phyloP scores from a whole-genome alignment of 1,140 invertebrate species.

The Halesus radiatus region DNA sequence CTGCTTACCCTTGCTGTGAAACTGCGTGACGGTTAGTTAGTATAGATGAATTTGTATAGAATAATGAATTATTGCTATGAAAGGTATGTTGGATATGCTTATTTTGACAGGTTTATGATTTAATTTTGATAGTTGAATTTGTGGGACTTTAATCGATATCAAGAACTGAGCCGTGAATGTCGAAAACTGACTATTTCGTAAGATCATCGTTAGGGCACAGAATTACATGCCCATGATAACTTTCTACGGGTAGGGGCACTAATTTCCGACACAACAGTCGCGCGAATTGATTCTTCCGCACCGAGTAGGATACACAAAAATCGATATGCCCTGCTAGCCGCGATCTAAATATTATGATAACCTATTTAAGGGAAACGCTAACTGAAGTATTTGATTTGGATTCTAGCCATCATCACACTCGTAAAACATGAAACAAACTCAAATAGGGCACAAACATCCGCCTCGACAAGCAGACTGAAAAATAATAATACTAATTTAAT shows the following conservation, averaged over 20 bases:
- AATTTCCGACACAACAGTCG: not conserved
- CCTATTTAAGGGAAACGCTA: constrained; percentile 10
- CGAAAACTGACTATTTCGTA: not conserved
- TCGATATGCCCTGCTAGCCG: not conserved
- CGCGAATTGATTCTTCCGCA: not conserved
- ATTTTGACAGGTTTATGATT: too few species aligned
- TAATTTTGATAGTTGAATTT: too few species aligned
- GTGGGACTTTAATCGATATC: too few species aligned
- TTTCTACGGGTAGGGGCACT: not conserved
- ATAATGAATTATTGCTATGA: too few species aligned
- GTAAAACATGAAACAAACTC: not conserved
- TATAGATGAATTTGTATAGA: too few species aligned
- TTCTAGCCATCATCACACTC: not conserved
- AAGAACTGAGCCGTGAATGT: not conserved
- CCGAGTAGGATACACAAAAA: not conserved
- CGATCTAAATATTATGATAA: constrained; percentile 27
- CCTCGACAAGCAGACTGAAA: not conserved
- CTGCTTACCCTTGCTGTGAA: too few species aligned
- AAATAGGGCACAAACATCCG: constrained; percentile 5
- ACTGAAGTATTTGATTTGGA: not conserved
- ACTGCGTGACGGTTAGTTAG: too few species aligned
- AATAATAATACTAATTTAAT: constrained; percentile 18
- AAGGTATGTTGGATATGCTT: too few species aligned
- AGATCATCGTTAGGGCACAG: not conserved
- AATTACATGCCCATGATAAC: not conserved